These are phyloP conservation scores for Pseudomugil gertrudae DNA, from an alignment of 2,797 vertebrate genomes.

Conservation along the genomic window DNA sequence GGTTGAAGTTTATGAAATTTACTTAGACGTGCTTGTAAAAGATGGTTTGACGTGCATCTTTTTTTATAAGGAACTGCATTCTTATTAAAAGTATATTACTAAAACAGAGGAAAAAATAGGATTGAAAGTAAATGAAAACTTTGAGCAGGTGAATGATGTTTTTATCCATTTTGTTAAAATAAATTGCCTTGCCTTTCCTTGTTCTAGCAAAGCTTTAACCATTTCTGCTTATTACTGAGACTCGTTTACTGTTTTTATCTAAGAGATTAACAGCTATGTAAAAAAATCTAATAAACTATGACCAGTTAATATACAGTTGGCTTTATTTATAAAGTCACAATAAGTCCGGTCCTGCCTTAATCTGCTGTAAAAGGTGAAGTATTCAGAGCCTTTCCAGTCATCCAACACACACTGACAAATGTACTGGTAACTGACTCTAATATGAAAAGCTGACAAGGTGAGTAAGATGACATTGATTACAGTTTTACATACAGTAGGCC, in stretches of 20 bases:
- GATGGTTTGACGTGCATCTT: neutral
- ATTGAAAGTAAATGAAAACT: neutral
- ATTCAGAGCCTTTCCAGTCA: neutral
- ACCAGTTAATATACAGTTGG: neutral
- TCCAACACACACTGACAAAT: slow-evolving; percentile 12
- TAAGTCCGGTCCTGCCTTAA: neutral
- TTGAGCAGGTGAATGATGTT: neutral
- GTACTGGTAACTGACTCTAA: slow-evolving; percentile 35
- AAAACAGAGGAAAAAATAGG: neutral
- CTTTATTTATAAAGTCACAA: neutral
- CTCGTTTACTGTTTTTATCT: neutral
- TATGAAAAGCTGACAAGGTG: slow-evolving; percentile 31
- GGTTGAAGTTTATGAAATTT: slow-evolving; percentile 14
- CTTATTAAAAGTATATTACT: neutral
- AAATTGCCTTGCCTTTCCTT: neutral
- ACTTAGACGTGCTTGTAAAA: slow-evolving; percentile 15
- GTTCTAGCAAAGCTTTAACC: neutral
- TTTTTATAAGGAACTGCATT: neutral
- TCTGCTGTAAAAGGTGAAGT: neutral
- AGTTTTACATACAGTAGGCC: slow-evolving; percentile 8
- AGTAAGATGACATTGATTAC: slow-evolving; percentile 27
- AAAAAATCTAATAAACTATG: neutral
- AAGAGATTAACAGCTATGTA: neutral
- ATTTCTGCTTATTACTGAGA: neutral
- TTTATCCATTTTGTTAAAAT: neutral